Base-by-base conservation (phyloP, 2,797 vertebrate species). In the Mergus octosetaceus region DNA sequence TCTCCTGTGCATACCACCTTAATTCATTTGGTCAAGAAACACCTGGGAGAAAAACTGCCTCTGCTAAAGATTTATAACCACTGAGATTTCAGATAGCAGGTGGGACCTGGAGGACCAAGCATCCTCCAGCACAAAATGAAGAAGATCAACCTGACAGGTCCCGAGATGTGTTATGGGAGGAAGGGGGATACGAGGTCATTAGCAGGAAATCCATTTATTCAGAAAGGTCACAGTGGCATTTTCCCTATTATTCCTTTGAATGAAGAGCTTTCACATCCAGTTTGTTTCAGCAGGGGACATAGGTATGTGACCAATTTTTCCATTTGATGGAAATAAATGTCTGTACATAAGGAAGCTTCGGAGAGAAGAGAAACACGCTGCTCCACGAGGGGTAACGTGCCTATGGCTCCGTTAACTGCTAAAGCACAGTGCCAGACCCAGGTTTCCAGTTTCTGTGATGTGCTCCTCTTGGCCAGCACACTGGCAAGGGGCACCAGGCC, bases 331-430 rank as follows among this genome's bases (percentile, higher is more conserved):
- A 65, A 86, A 57, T 56, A 54, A 61, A 54, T 11, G 21, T 20
- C 27, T 53, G 54, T 8, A 22, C 9, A 36, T 9, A 5, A 3
- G 13, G 66, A 36, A 32, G 14, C 47, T 86, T 77, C 62, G 36
- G 66, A 58, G 58, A 41, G 36, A 24, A 75, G 20, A 76, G 45
- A 69, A 68, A 27, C 13, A 8, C 22, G 5, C 25, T 34, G 24
- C 43, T 85, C 43, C 24, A 25, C 16, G 25, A 0, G 0, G 17
- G 6, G 3, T 11, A 19, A 11, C 11, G 1, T 3, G 5, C 28
- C 66, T 47, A 7, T 13, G 30, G 30, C 64, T 88, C 51, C 73
- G n/a, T 28, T 30, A 38, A 9, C 62, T n/a, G 27, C 41, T 38
- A 19, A 83, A 81, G 45, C 34, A 24, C 10, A 49, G 20, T 2